Evolutionary conservation across 2,113 vertebrate genomes (phyloP), one percentile per base, ranked within the genome.

Genomic region (Tretioscincus oriximinensis): DNA sequence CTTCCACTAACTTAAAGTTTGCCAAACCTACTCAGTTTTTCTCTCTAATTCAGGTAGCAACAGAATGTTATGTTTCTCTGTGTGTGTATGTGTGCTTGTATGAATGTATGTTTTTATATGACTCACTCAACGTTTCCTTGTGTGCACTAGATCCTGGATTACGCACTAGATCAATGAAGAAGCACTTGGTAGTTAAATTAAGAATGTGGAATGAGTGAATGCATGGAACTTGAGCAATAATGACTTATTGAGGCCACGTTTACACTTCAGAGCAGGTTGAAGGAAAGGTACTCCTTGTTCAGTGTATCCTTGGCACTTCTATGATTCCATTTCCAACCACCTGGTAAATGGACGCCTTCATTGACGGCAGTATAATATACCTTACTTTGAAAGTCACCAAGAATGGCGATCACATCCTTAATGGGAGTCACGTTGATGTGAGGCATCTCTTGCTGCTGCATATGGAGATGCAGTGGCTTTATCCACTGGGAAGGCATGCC

Each of bases 141-240:
- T 41, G 80, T 90, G 90, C 89, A 90, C 91, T 92, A 80, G 31
- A 69, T 80, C 5, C 85, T 31, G 70, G 73, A 58, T 84, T 54
- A 21, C 1, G 7, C 84, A 45, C 85, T 87, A 49, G 72, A 76
- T 72, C 3, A 12, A 18, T 60, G 67, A 18, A 82, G 76, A 80
- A 81, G 83, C 89, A 87, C 86, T 84, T 71, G 75, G 76, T 88
- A 85, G 76, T 90, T 88, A 84, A 88, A 51, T 68, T 7, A 76
- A 81, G 45, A 41, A 58, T 0, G 9, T 26, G 11, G 35, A 81
- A 51, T n/a, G 81, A 26, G 21, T 84, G 14, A 58, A 18, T 16
- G 14, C 11, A 18, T 18, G 16, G 54, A 58, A 58, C 14, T 76
- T 16, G 71, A 81, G 29, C 7, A 26, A 0, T 7, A 26, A 0